Percentiles rank a stretch among this genome's conserved stretches.
Evolutionary conservation across 2,797 vertebrate genomes (phyloP).

Genomic region (Nannoperca australis): DNA sequence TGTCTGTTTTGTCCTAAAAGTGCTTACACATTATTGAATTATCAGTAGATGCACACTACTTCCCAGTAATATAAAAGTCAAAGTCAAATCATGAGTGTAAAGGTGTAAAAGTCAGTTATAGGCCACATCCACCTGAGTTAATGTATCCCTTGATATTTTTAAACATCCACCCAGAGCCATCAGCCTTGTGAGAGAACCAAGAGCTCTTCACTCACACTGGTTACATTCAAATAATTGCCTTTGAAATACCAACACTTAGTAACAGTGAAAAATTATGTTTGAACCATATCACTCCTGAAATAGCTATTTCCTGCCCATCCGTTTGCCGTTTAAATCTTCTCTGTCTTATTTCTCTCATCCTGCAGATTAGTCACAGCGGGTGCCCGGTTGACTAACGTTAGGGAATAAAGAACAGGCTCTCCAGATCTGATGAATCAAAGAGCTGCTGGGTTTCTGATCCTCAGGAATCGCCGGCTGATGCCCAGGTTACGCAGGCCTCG

Average conservation of each 20-base stretch:
- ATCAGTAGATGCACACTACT: background rate
- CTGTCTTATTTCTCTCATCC: slow-evolving; percentile 36
- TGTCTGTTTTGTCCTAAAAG: background rate
- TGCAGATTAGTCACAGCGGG: slow-evolving; percentile 66
- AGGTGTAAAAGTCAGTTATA: background rate
- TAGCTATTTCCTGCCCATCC: slow-evolving; percentile 31
- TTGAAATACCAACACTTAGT: slow-evolving; percentile 32
- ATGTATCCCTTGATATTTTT: slow-evolving; percentile 21
- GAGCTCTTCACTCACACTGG: background rate
- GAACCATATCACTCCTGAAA: slow-evolving; percentile 26
- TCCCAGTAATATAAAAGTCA: background rate
- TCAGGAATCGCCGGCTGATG: slow-evolving; percentile 8
- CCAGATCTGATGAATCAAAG: slow-evolving; percentile 62
- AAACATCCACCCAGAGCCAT: background rate
- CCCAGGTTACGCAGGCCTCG: background rate
- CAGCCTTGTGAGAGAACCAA: background rate
- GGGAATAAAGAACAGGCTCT: slow-evolving; percentile 45
- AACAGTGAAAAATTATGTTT: slow-evolving; percentile 26
- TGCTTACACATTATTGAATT: background rate
- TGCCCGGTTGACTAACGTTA: slow-evolving; percentile 37
- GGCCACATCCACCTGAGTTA: background rate
- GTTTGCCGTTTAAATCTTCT: slow-evolving; percentile 24
- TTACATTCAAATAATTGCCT: slow-evolving; percentile 15
- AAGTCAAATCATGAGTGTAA: background rate
- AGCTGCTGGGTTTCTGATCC: slow-evolving; percentile 49